phyloP scores from a whole-genome alignment of 2,888 invertebrate species.

The Eupithecia subfuscata region DNA sequence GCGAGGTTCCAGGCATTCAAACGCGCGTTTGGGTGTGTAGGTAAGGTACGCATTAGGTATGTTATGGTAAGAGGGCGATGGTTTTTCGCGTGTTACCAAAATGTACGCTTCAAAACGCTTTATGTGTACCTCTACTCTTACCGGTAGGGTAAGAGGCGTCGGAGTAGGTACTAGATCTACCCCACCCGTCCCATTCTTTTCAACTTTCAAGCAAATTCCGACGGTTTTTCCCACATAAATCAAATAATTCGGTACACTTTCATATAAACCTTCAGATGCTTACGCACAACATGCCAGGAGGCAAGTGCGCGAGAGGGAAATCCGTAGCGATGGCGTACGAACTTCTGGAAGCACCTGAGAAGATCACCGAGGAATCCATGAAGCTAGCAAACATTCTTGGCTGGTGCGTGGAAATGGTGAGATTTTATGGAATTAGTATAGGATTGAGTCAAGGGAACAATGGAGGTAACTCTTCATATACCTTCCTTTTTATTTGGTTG shows the following conservation, averaged over 20 bases:
- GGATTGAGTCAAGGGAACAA: too few relatives aligned
- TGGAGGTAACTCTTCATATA: too few relatives aligned
- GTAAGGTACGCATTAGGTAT: too few relatives aligned
- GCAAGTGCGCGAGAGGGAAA: conserved; percentile 90
- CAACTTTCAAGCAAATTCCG: not conserved
- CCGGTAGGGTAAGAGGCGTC: too few relatives aligned
- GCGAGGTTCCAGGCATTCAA: too few relatives aligned
- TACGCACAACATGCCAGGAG: conserved; percentile 92
- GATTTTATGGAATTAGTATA: not conserved
- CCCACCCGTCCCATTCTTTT: not conserved
- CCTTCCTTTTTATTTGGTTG: too few relatives aligned
- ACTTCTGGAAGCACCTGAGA: conserved; percentile 84
- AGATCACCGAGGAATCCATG: conserved; percentile 88
- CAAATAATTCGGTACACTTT: not conserved
- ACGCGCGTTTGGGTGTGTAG: too few relatives aligned
- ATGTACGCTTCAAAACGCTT: too few relatives aligned
- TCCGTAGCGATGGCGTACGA: conserved; percentile 88
- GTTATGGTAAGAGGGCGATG: too few relatives aligned
- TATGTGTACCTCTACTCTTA: too few relatives aligned
- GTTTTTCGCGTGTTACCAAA: too few relatives aligned
- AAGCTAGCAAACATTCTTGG: conserved; percentile 90
- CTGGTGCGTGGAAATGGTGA: conserved; percentile 96
- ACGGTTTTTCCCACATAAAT: not conserved
- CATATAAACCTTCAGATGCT: conserved; percentile 81
- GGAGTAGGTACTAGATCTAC: too few relatives aligned